These are phyloP conservation scores for Tenthredo amoena DNA, from an alignment of 2,888 invertebrate genomes.

Conservation along the genomic window DNA sequence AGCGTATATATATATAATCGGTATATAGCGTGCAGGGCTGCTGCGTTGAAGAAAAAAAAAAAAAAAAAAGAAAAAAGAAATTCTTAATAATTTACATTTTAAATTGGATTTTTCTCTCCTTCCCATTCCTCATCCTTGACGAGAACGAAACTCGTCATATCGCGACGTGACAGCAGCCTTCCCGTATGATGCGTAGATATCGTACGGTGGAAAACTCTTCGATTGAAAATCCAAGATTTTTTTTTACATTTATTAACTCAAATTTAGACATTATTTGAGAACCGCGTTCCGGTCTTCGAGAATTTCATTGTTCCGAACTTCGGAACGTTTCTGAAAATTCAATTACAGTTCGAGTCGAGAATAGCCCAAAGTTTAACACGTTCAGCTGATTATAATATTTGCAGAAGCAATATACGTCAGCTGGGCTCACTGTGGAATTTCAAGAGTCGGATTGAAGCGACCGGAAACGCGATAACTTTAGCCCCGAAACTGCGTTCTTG, in stretches of 20 bases:
- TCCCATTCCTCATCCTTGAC: background rate
- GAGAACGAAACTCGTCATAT: background rate
- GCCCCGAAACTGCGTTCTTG: background rate
- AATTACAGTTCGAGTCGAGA: background rate
- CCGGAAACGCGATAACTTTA: background rate
- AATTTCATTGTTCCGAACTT: no score
- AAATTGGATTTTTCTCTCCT: slow-evolving; percentile 67
- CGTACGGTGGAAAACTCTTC: background rate
- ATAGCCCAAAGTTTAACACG: background rate
- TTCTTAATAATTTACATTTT: slow-evolving; percentile 72
- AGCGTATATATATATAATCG: background rate
- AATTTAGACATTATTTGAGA: background rate
- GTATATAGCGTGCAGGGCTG: background rate
- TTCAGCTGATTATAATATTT: background rate
- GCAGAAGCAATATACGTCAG: background rate
- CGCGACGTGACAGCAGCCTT: background rate
- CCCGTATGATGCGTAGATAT: background rate
- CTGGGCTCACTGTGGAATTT: background rate
- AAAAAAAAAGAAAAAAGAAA: slow-evolving; percentile 1
- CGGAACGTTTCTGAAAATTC: no score
- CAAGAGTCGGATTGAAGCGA: background rate
- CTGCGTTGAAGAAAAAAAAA: background rate
- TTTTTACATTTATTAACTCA: background rate
- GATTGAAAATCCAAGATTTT: background rate
- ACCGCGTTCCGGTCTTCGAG: no score